Percentiles rank a stretch among this genome's conserved stretches.
These are phyloP conservation scores for Yasuhikotakia modesta DNA, from an alignment of 2,797 vertebrate genomes.

Conservation along the genomic window DNA sequence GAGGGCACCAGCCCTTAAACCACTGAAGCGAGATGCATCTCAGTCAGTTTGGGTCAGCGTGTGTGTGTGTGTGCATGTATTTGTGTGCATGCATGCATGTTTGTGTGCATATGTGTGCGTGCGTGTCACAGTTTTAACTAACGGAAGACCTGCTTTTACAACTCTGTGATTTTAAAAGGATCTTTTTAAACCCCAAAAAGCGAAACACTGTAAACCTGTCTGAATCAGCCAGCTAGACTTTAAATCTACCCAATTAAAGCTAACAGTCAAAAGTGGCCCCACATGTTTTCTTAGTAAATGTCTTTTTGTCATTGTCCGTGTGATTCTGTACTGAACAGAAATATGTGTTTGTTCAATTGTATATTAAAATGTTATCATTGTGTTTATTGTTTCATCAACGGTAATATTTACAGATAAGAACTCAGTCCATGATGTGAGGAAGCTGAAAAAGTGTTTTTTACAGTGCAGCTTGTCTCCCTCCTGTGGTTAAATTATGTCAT, in stretches of 20 bases:
- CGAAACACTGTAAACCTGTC: not conserved
- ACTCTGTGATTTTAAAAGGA: not conserved
- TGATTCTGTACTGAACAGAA: no score
- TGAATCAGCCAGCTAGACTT: no score
- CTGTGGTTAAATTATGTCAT: constrained; percentile 40
- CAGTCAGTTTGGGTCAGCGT: constrained; percentile 26
- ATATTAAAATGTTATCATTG: no score
- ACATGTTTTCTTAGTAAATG: no score
- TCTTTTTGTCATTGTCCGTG: no score
- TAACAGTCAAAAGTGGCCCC: no score
- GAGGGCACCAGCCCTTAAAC: constrained; percentile 42
- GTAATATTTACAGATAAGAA: no score
- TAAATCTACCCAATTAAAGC: no score
- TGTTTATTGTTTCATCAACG: not conserved
- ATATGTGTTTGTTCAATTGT: no score
- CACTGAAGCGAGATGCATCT: constrained; percentile 32
- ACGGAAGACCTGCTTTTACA: constrained; percentile 3
- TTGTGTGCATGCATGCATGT: not conserved
- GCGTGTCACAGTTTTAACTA: not conserved
- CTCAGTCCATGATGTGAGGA: not conserved
- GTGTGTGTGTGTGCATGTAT: constrained; percentile 3
- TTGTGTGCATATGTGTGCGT: not conserved
- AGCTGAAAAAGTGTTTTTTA: not conserved
- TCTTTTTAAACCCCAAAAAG: not conserved
- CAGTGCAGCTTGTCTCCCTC: constrained; percentile 36